Evolutionary conservation across 1,140 invertebrate species (phyloP).

Genomic region (Octopus sinensis): DNA sequence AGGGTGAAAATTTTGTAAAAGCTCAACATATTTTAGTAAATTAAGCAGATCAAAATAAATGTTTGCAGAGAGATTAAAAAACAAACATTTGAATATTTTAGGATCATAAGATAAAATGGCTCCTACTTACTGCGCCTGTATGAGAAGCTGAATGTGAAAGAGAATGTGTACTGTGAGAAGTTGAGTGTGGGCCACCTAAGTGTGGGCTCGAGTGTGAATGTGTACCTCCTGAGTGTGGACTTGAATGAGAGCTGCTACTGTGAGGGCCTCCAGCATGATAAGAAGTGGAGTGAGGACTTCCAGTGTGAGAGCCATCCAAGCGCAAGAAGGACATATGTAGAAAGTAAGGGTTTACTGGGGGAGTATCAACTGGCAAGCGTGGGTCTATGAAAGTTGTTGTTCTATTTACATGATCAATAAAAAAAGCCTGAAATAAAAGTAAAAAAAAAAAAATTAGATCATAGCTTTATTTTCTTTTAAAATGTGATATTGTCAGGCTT

Average conservation of each 20-base stretch:
- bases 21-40: no score
- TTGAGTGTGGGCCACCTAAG: not conserved
- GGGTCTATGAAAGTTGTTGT: constrained; percentile 96
- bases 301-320: constrained; percentile 1
- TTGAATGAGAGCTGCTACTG: not conserved
- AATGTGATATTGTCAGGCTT: no score
- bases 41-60: no score
- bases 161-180: not conserved
- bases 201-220: constrained; percentile 6
- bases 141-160: not conserved
- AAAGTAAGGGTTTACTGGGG: constrained; percentile 48
- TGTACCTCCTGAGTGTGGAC: not conserved
- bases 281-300: not conserved
- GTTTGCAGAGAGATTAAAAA: no score
- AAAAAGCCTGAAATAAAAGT: constrained; percentile 73
- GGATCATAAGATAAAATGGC: no score
- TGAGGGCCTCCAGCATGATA: not conserved
- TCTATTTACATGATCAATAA: constrained; percentile 80
- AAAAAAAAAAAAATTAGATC: constrained; percentile 18
- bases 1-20: no score
- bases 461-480: not conserved
- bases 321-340: constrained; percentile 42
- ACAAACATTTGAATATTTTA: no score
- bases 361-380: constrained; percentile 75
- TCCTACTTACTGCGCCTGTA: not conserved